Base-by-base conservation (phyloP, 2,797 vertebrate genomes). In the Oryzias sinensis region DNA sequence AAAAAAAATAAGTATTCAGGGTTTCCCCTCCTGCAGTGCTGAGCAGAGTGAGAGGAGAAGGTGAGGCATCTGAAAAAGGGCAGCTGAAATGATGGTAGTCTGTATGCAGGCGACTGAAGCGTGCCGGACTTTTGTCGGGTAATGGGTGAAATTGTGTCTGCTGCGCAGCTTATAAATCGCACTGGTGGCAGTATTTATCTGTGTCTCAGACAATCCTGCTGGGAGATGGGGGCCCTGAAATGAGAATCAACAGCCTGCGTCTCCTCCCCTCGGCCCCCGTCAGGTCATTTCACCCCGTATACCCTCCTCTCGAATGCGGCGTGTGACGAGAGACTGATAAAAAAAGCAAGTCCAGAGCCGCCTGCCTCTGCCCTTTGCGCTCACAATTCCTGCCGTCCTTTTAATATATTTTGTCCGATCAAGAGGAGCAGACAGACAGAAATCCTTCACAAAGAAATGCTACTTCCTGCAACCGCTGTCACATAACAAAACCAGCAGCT, bases 121-220 rank as follows among this genome's bases (percentile, higher is more conserved):
- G 43, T 64, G 74, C 65, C 74, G 77, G 81, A 81, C 85, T 79
- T 79, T 78, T 56, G 77, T 75, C 70, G 67, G 83, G 87, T 90
- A 90, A 87, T 80, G 77, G 84, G 73, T 75, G 70, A 75, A 88
- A 90, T 83, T 82, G 83, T 83, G 79, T 77, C 78, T 73, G 81
- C 81, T 60, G 77, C 78, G 75, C 67, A 80, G 85, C 83, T 87
- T 86, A 85, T 85, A 87, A 89, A 89, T 86, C 57, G 79, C 83
- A 79, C 69, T n/a, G 73, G 74, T 76, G 85, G 88, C 86, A 83
- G 86, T 87, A 88, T 88, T 88, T 89, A 89, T 90, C 84, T 87
- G 70, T 69, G 88, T 87, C 85, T 80, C 86, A 85, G 82, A 83
- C 87, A 83, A 85, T 84, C 77, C 81, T 81, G 72, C 80, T 74